phyloP scores from a whole-genome alignment of 2,888 invertebrate species.

The Icerya purchasi region DNA sequence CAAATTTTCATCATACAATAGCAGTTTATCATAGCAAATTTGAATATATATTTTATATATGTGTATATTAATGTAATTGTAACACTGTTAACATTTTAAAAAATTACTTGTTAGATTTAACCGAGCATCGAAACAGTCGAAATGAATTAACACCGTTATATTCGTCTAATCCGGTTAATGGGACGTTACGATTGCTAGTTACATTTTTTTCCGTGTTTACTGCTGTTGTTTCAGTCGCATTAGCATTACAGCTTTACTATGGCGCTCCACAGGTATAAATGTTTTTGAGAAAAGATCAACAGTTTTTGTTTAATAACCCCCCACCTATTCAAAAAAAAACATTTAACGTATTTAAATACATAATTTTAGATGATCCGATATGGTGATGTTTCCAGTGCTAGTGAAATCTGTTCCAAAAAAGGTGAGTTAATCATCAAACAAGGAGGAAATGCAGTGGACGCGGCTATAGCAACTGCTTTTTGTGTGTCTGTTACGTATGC shows the following conservation, averaged over 20 bases:
- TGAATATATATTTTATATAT: too few relatives aligned
- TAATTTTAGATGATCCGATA: constrained; percentile 39
- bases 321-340: too few relatives aligned
- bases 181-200: constrained; percentile 36
- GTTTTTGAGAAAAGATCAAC: neutral
- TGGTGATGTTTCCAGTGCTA: constrained; percentile 51
- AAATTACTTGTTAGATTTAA: too few relatives aligned
- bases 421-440: constrained; percentile 42
- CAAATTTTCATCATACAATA: too few relatives aligned
- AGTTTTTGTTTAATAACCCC: neutral
- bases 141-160: constrained; percentile 16
- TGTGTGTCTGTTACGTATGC: constrained; percentile 52
- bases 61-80: too few relatives aligned
- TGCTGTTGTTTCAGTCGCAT: constrained; percentile 43
- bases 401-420: constrained; percentile 44
- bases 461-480: constrained; percentile 46
- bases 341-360: constrained; percentile 1
- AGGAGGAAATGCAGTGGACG: constrained; percentile 57
- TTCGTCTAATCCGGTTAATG: constrained; percentile 12
- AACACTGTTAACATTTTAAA: too few relatives aligned
- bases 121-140: constrained; percentile 9
- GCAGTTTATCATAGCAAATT: too few relatives aligned
- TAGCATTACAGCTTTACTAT: constrained; percentile 48
- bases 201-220: constrained; percentile 42
- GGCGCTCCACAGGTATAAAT: constrained; percentile 43